Base-by-base conservation (phyloP, 2,888 invertebrate genomes). In the Galerucella pusilla region DNA sequence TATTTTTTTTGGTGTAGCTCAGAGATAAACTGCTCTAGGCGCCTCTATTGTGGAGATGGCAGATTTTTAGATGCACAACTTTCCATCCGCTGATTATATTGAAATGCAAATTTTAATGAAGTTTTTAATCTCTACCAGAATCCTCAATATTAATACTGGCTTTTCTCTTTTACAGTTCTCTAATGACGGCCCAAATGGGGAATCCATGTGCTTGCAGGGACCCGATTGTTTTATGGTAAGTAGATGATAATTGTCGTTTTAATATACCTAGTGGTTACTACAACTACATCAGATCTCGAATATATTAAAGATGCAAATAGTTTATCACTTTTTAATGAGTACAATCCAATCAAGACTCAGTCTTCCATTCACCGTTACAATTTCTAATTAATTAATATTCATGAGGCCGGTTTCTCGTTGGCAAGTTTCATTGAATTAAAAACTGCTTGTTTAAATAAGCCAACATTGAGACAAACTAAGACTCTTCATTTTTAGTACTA, bases 151-250 rank as follows among this genome's bases (percentile, higher is more conserved):
- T 83, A 83, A 83, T 82, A 80, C 82, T 81, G 81, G 78, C 79
- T 81, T 81, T 83, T 82, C 87, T 89, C 89, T 88, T 88, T 90
- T 90, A 84, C 91, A 92, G 92, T 92, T 92, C 83, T 91, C 91
- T 84, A 89, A 90, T 87, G 90, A 91, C 80, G 90, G 91, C 74
- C 90, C 90, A 83, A 88, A 90, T 85, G 91, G 91, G 87, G 91
- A 91, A 88, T 90, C 91, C 74, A 91, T 91, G 85, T 92, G 92
- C 88, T 89, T 92, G 87, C 92, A 92, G 87, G 92, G 91, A 86
- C 91, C 92, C 81, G 92, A 92, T 89, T 92, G 92, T 87, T 92
- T 92, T 88, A 92, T 92, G 92, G 92, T 92, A 87, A 91, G 92
- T 90, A 49, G 7, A 45, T 57, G n/a, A 54, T 54, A 54, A n/a